Evolutionary conservation across 2,113 vertebrate genomes (phyloP).

Genomic region (Picathartes gymnocephalus): DNA sequence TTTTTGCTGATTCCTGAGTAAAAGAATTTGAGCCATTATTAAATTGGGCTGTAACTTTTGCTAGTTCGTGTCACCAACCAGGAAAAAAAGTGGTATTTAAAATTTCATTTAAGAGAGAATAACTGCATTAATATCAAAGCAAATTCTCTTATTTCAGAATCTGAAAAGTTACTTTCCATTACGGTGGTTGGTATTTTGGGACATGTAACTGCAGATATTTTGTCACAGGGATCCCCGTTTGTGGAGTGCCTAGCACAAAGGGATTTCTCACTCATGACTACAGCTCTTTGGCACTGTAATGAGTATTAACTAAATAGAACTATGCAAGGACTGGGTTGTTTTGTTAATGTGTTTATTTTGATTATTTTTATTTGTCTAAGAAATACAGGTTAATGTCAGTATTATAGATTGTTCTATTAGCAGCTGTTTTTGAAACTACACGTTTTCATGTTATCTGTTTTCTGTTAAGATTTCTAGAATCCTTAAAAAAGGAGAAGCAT

Average conservation of each 20-base stretch:
- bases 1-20: not conserved
- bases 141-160: not conserved
- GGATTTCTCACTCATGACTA: not conserved
- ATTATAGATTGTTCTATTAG: not conserved
- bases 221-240: not conserved
- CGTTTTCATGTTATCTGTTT: not conserved
- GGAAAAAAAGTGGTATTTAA: not conserved
- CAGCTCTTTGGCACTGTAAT: not conserved
- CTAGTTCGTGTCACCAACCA: not conserved
- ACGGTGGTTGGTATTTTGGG: not conserved
- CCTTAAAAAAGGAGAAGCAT: not conserved
- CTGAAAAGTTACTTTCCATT: not conserved
- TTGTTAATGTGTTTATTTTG: not conserved
- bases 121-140: not conserved
- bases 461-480: not conserved
- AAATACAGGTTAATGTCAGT: not conserved
- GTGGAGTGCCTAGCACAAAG: not conserved
- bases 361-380: not conserved
- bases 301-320: not conserved
- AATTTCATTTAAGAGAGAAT: not conserved
- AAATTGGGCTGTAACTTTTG: not conserved
- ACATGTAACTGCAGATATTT: not conserved
- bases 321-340: not conserved
- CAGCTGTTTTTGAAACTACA: not conserved
- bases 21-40: not conserved